phyloP scores from a whole-genome alignment of 2,888 invertebrate genomes.

The Athrips mouffetella region DNA sequence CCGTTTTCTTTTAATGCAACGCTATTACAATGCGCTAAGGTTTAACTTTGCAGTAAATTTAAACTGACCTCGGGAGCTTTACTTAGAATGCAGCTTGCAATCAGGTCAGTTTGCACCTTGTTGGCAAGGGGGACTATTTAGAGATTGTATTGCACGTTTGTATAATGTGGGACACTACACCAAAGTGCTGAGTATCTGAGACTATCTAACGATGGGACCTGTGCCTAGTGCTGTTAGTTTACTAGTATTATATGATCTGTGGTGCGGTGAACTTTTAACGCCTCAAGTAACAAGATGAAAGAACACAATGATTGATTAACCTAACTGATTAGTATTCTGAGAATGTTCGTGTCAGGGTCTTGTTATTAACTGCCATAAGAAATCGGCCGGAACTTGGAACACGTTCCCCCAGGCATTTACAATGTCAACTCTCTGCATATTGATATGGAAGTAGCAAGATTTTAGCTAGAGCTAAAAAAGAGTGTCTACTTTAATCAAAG shows the following conservation, averaged over 20 bases:
- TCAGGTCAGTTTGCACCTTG: constrained; percentile 3
- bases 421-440: no score
- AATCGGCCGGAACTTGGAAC: background rate
- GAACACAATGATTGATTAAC: constrained; percentile 1
- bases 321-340: background rate
- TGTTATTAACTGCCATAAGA: background rate
- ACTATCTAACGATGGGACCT: no score
- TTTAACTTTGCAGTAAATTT: no score
- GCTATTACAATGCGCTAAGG: no score
- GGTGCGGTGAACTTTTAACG: background rate
- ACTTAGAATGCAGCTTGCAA: background rate
- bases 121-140: background rate
- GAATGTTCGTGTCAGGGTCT: background rate
- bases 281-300: background rate
- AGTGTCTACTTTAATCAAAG: background rate
- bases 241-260: no score
- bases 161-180: background rate
- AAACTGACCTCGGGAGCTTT: background rate
- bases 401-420: no score
- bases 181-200: background rate
- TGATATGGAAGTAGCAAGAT: no score
- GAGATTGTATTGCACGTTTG: background rate
- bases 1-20: no score
- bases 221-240: no score
- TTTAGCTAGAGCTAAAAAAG: no score